phyloP scores from a whole-genome alignment of 2,888 invertebrate species.

The Marasmarcha lunaedactyla region DNA sequence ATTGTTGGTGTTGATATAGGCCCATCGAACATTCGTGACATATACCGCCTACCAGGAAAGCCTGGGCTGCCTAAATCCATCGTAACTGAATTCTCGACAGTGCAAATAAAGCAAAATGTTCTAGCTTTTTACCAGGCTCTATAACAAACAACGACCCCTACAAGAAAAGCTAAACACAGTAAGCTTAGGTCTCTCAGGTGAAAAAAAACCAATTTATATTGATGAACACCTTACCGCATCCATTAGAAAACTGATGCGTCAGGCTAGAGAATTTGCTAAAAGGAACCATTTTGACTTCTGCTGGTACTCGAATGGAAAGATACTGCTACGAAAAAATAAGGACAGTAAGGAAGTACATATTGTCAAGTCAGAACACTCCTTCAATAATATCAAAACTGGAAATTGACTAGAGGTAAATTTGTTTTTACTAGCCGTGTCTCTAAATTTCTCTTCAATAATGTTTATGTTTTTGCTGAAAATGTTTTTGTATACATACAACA shows the following conservation, averaged over 20 bases:
- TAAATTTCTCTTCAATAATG: not conserved
- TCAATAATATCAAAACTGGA: not conserved
- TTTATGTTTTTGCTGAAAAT: not conserved
- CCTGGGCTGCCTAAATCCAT: not conserved
- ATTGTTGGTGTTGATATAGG: not conserved
- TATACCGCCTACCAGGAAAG: not conserved
- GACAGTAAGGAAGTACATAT: not conserved
- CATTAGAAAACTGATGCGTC: not conserved
- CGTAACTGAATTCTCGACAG: not conserved
- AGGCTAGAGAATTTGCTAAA: not conserved
- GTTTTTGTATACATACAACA: not conserved
- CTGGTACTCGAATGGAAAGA: constrained; percentile 2
- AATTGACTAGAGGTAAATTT: not conserved
- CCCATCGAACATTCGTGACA: not conserved
- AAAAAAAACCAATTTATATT: not conserved
- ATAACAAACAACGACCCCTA: not conserved
- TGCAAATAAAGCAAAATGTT: not conserved
- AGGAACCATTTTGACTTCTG: not conserved
- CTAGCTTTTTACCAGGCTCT: not conserved
- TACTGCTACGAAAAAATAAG: not conserved
- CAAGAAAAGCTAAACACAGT: not conserved
- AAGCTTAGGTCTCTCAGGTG: not conserved
- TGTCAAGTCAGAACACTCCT: not conserved
- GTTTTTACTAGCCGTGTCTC: not conserved
- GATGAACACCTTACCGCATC: not conserved